Conservation (phyloP, 1,140 invertebrate genomes). For the Trichoplusia ni region DNA sequence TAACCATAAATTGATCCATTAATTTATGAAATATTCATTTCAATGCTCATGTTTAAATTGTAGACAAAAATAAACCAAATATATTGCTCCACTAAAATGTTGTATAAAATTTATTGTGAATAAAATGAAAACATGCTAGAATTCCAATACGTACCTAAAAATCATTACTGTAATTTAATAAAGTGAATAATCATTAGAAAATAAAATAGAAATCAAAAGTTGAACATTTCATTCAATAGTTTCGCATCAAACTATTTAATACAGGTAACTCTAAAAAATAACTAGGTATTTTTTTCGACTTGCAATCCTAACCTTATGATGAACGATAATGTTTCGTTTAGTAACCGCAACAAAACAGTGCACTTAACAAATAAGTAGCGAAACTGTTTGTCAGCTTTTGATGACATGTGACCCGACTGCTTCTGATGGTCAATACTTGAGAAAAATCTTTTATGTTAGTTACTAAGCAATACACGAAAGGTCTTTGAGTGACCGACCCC, state of each 20-base stretch:
- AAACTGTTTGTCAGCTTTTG: conserved; percentile 10
- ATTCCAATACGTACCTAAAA: no score
- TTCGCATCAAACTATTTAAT: conserved; percentile 8
- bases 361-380: conserved; percentile 1
- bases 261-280: conserved; percentile 21
- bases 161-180: not conserved
- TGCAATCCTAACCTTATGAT: conserved; percentile 14
- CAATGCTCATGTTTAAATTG: not conserved
- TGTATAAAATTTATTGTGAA: no score
- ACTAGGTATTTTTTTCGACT: conserved; percentile 23
- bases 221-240: not conserved
- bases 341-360: conserved; percentile 19
- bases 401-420: conserved; percentile 27
- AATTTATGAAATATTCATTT: not conserved
- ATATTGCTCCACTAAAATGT: no score
- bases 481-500: no score
- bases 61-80: conserved; percentile 1
- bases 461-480: not conserved
- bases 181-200: not conserved
- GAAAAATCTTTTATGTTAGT: not conserved
- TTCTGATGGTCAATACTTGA: not conserved
- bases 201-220: not conserved
- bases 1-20: not conserved
- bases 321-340: not conserved
- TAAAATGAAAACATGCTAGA: no score